Evolutionary conservation across 1,140 invertebrate genomes (phyloP), one percentile per base, ranked within the genome.

Genomic region (Pararge aegeria): DNA sequence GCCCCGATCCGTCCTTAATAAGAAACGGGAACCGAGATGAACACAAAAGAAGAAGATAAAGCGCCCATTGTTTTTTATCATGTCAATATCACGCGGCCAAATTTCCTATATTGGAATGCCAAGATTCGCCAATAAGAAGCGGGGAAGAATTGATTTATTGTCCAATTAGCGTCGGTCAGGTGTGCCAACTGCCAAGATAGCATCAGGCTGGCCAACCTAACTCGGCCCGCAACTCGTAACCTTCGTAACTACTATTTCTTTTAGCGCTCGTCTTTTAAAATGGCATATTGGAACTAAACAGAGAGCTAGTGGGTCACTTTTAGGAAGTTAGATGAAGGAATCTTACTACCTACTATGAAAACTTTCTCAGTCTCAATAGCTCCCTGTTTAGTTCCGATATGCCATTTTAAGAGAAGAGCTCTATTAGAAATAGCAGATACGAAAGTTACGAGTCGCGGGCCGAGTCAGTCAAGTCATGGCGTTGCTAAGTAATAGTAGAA

Each of bases 31-130:
- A 61, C 75, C 72, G 74, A 87, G 84, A 89, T 88, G 87, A 80
- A 87, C 78, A 89, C 82, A 89, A 89, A 89, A 89, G 85, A 88
- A 86, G 79, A 77, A 87, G 87, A 89, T 89, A 89, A 79, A 76
- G 69, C 7, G 68, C 83, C 83, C 74, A 81, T 87, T 84, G 80
- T 87, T 89, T 87, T 89, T 89, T 89, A 87, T 88, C 83, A 87
- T 87, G 79, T 89, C 87, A 89, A 89, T 88, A 89, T 89, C 85
- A 75, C 80, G 79, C 83, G 87, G 87, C 87, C 87, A 89, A 89
- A 89, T 89, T 89, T 89, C 88, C 85, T 80, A 89, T 88, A 89
- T 89, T 89, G 87, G 87, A 89, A 89, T 87, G 87, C 82, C 81
- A 79, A 82, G 87, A 87, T 87, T 84, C 84, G 24, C 24, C 24